Evolutionary conservation across 2,113 vertebrate species (phyloP).

Genomic region (Ceyx melanurus): DNA sequence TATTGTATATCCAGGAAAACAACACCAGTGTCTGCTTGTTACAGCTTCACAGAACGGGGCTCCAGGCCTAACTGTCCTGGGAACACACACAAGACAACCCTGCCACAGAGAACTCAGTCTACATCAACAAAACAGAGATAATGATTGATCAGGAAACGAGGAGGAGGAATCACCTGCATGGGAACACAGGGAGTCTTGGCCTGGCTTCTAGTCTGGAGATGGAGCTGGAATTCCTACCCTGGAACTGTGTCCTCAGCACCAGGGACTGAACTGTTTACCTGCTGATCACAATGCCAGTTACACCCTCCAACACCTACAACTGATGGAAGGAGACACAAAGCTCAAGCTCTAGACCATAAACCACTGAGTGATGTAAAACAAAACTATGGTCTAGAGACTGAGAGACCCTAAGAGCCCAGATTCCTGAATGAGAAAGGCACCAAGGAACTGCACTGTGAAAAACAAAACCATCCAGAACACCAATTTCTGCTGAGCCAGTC

Average conservation of each 20-base stretch:
- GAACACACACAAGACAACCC: conserved; percentile 12
- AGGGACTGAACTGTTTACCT: background rate
- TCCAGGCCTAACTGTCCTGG: conserved; percentile 25
- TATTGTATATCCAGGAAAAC: conserved; percentile 64
- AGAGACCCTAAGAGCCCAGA: background rate
- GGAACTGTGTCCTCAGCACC: background rate
- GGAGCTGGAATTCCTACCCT: background rate
- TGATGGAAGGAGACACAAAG: background rate
- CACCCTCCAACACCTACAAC: background rate
- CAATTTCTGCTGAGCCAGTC: background rate
- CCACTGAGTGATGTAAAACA: background rate
- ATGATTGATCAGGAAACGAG: conserved; percentile 33
- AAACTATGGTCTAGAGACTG: background rate
- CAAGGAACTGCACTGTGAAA: background rate
- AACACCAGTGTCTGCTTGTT: conserved; percentile 55
- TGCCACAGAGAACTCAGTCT: conserved; percentile 43
- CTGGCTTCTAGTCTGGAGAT: conserved; percentile 7
- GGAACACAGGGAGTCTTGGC: background rate
- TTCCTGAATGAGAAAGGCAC: background rate
- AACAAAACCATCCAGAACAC: background rate
- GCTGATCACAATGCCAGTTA: background rate
- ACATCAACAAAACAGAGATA: conserved; percentile 38
- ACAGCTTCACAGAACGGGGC: conserved; percentile 35
- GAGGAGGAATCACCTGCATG: background rate
- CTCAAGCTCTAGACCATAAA: background rate